Evolutionary conservation across 2,113 vertebrate genomes (phyloP).

Genomic region (Cyanocitta stelleri): DNA sequence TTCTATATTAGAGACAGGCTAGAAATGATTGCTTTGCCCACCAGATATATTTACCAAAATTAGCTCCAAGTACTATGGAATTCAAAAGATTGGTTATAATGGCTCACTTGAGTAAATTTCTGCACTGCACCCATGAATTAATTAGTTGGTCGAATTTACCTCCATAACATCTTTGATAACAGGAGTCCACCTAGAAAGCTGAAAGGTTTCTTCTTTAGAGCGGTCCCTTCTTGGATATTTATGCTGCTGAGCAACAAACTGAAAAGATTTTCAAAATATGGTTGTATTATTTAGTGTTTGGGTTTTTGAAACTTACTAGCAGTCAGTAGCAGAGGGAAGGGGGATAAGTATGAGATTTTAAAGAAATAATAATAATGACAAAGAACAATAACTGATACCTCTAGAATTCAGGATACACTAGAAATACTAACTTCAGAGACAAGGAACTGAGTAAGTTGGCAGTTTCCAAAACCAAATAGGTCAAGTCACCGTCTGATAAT

Average conservation of each 20-base stretch:
- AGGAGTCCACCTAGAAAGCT: slow-evolving; percentile 94
- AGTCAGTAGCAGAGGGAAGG: background rate
- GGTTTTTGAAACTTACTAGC: background rate
- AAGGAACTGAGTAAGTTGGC: background rate
- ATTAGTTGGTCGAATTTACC: slow-evolving; percentile 65
- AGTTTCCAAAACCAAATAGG: background rate
- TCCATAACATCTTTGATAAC: slow-evolving; percentile 95
- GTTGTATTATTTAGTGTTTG: background rate
- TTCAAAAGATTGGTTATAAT: background rate
- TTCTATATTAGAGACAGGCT: background rate
- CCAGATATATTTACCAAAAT: background rate
- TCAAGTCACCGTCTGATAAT: background rate
- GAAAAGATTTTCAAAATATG: background rate
- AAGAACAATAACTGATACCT: background rate
- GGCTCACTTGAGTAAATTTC: background rate
- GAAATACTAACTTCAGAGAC: background rate
- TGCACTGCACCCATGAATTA: background rate
- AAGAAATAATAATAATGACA: background rate
- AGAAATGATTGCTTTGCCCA: background rate
- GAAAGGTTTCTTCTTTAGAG: slow-evolving; percentile 85
- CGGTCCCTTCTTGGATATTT: slow-evolving; percentile 82
- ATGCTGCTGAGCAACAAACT: slow-evolving; percentile 59
- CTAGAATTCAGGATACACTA: background rate
- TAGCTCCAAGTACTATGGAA: background rate
- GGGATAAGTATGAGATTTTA: background rate